Evolutionary conservation across 2,888 invertebrate species (phyloP).

Genomic region (Synanthedon vespiformis): DNA sequence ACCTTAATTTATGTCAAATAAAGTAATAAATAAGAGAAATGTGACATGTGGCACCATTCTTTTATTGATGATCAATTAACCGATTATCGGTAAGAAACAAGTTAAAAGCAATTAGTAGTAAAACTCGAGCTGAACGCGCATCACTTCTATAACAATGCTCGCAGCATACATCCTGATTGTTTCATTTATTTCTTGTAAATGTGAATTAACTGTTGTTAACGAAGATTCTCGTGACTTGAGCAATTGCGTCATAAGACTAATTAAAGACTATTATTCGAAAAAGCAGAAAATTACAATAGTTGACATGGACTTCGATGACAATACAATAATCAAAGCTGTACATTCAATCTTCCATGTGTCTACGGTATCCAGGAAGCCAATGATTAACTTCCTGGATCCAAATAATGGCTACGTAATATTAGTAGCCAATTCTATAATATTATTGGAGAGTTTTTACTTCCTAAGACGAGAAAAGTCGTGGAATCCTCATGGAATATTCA

Average conservation of each 20-base stretch:
- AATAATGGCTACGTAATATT: constrained; percentile 4
- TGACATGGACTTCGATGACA: constrained; percentile 5
- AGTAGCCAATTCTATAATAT: not conserved
- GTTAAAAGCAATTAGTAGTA: not conserved
- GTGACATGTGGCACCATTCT: too few species aligned
- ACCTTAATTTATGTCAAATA: too few species aligned
- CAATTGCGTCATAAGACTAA: not conserved
- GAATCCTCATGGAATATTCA: constrained; percentile 28
- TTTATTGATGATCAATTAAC: not conserved
- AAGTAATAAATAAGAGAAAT: too few species aligned
- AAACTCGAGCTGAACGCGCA: not conserved
- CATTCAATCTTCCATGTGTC: constrained; percentile 2
- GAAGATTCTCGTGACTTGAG: not conserved
- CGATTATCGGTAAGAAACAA: not conserved
- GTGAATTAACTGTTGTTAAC: not conserved
- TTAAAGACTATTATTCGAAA: constrained; percentile 4
- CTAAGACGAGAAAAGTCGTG: constrained; percentile 16
- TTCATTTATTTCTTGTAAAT: not conserved
- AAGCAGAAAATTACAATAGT: constrained; percentile 8
- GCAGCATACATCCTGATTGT: not conserved
- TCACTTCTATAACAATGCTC: not conserved
- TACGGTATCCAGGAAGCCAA: constrained; percentile 5
- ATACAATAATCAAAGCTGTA: constrained; percentile 7
- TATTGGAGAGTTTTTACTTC: not conserved
- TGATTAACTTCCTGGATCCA: not conserved